A percentile compares a stretch with the other conserved stretches of the same genome.
Evolutionary conservation across 2,888 invertebrate species (phyloP).

Genomic region (Serrognathus titanus): DNA sequence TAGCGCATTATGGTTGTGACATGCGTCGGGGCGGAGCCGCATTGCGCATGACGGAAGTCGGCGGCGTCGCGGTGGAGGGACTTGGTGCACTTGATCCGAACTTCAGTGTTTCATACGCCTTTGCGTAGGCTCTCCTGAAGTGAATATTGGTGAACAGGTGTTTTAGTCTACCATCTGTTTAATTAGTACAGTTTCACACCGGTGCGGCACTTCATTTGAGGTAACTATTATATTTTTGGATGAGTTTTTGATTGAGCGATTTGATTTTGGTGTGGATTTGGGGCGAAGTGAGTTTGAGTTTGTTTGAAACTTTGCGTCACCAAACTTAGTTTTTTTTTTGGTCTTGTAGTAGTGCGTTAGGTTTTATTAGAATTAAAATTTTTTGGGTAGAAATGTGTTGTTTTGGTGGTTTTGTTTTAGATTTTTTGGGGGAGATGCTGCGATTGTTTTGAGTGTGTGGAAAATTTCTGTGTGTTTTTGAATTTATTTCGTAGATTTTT

Average conservation of each 20-base stretch:
- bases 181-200: no score
- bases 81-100: constrained; percentile 34
- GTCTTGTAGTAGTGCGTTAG: not conserved
- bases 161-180: not conserved
- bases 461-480: not conserved
- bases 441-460: no score
- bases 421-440: no score
- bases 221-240: not conserved
- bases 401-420: no score
- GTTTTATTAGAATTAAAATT: not conserved
- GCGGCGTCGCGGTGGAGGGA: constrained; percentile 38
- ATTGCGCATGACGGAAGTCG: constrained; percentile 44
- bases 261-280: not conserved
- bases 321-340: not conserved
- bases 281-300: not conserved
- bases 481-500: not conserved
- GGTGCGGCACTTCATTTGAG: no score
- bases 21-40: constrained; percentile 39
- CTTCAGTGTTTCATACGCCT: constrained; percentile 29
- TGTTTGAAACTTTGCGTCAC: not conserved
- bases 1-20: constrained; percentile 41
- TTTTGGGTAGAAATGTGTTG: constrained; percentile 2
- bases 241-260: not conserved
- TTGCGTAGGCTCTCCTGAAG: constrained; percentile 23
- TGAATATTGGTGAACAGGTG: constrained; percentile 5